phyloP scores from a whole-genome alignment of 2,888 invertebrate genomes.

The Latrodectus hesperus region DNA sequence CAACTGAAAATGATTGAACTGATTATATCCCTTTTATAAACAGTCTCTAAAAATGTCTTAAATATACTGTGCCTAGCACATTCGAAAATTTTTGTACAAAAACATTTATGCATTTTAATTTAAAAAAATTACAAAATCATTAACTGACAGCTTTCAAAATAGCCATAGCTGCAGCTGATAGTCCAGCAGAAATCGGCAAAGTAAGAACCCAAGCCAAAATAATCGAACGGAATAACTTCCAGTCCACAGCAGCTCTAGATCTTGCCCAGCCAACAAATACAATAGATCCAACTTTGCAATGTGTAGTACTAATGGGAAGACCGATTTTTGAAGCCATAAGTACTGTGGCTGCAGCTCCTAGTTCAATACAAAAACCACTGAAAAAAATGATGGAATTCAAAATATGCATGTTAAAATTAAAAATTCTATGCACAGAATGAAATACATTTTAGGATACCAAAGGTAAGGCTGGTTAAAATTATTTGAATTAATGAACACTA shows the following conservation, averaged over 20 bases:
- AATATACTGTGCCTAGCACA: constrained; percentile 13
- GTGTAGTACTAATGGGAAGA: constrained; percentile 97
- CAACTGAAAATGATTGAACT: constrained; percentile 14
- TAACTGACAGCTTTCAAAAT: constrained; percentile 57
- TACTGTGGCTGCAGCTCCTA: constrained; percentile 97
- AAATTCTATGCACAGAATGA: too few species aligned
- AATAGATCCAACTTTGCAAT: constrained; percentile 99
- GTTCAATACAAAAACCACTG: constrained; percentile 95
- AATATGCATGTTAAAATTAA: too few species aligned
- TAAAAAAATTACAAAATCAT: constrained; percentile 7
- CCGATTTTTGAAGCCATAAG: constrained; percentile 97
- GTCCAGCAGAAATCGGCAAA: constrained; percentile 86
- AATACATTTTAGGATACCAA: too few species aligned
- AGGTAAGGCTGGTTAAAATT: too few species aligned
- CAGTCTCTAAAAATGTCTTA: constrained; percentile 31
- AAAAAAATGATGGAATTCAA: constrained; percentile 71
- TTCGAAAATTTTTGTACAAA: constrained; percentile 10
- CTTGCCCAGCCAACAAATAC: constrained; percentile 85
- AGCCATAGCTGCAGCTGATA: constrained; percentile 64
- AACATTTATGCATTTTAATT: constrained; percentile 17
- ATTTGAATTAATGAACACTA: too few species aligned
- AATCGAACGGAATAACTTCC: constrained; percentile 92
- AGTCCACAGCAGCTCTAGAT: constrained; percentile 79
- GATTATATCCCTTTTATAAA: neutral
- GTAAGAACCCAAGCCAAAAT: constrained; percentile 98